These are phyloP conservation scores for Scleropages formosus DNA, from an alignment of 2,797 vertebrate species.

Conservation along the genomic window DNA sequence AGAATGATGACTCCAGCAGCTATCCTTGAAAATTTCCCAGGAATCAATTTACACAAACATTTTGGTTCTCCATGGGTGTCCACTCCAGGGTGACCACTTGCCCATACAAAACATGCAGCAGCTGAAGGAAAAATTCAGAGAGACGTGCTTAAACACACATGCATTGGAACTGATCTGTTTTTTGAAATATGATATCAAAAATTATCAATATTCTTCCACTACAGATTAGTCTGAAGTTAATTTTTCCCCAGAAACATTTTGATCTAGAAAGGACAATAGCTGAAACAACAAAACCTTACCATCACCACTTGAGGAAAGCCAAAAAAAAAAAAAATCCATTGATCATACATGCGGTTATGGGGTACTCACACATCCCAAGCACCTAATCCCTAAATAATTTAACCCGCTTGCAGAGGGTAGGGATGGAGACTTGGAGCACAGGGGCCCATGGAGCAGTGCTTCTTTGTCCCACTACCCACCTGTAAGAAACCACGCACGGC, in stretches of 20 bases:
- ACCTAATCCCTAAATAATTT: conserved; percentile 2
- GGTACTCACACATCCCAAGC: background rate
- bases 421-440: background rate
- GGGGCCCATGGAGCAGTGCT: background rate
- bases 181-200: no score
- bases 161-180: no score
- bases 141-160: background rate
- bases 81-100: background rate
- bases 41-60: background rate
- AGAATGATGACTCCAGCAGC: background rate
- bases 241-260: background rate
- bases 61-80: background rate
- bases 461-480: background rate
- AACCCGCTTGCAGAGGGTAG: background rate
- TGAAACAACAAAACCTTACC: background rate
- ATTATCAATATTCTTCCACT: no score
- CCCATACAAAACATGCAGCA: background rate
- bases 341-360: background rate
- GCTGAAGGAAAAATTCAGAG: background rate
- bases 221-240: background rate
- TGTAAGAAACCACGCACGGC: background rate
- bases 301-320: background rate
- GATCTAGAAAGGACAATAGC: background rate
- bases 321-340: no score
- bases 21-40: background rate